phyloP scores from a whole-genome alignment of 1,140 invertebrate genomes.

The Goniozus legneri region DNA sequence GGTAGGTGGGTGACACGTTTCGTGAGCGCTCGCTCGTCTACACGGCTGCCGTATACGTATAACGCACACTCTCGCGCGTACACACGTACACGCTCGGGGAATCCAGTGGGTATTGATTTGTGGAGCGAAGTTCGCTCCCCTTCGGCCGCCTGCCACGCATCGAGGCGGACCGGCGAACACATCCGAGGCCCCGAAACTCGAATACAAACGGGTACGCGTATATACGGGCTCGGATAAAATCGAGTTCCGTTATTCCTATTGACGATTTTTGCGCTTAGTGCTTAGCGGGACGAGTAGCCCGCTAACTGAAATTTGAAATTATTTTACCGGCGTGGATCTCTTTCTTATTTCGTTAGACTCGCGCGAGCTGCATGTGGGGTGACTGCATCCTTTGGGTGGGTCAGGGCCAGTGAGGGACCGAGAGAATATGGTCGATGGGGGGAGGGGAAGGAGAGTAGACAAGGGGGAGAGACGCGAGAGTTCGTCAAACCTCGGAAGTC shows the following conservation, averaged over 20 bases:
- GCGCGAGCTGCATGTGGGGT: too few relatives aligned
- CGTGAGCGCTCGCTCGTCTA: conserved; percentile 34
- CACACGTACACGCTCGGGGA: conserved; percentile 21
- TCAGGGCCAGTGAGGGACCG: conserved; percentile 40
- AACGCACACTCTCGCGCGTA: too few relatives aligned
- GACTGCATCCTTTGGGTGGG: conserved; percentile 51
- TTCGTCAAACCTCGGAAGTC: conserved; percentile 40
- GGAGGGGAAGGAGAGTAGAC: conserved; percentile 6
- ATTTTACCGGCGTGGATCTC: too few relatives aligned
- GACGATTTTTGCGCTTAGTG: too few relatives aligned
- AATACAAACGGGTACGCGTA: too few relatives aligned
- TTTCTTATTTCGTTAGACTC: too few relatives aligned
- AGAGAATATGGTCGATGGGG: background rate
- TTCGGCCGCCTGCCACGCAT: conserved; percentile 11
- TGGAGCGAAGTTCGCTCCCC: conserved; percentile 36
- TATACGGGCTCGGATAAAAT: too few relatives aligned
- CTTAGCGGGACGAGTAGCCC: too few relatives aligned
- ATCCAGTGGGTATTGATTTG: conserved; percentile 49
- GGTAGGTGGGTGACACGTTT: conserved; percentile 50
- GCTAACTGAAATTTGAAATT: too few relatives aligned
- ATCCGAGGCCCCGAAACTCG: too few relatives aligned
- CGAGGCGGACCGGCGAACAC: conserved; percentile 2
- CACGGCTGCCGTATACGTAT: conserved; percentile 21
- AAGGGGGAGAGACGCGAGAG: conserved; percentile 19
- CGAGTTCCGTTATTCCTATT: too few relatives aligned